These are phyloP conservation scores for Leptura quadrifasciata DNA, from an alignment of 2,888 invertebrate species.

Conservation along the genomic window DNA sequence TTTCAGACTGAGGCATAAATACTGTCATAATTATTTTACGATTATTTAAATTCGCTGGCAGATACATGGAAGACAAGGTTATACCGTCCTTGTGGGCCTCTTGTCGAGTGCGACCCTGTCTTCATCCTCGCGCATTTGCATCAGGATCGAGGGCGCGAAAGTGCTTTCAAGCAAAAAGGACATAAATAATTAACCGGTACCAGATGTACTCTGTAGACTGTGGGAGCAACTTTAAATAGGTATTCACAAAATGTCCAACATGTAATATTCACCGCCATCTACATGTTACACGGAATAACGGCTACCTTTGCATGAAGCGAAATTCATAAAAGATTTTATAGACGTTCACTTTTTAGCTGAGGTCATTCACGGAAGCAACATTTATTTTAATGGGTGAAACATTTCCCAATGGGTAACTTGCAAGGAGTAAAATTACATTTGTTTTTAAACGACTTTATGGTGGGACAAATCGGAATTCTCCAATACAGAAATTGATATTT, in stretches of 20 bases:
- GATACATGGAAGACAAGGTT: too few species aligned
- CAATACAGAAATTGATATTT: too few species aligned
- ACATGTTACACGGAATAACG: conserved; percentile 39
- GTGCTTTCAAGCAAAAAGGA: conserved; percentile 49
- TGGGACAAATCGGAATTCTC: not conserved
- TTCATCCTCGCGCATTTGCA: conserved; percentile 42
- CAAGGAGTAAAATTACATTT: not conserved
- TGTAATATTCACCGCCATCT: conserved; percentile 52
- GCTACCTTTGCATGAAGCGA: conserved; percentile 40
- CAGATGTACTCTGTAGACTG: conserved; percentile 49
- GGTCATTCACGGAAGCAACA: not conserved
- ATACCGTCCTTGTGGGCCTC: not conserved
- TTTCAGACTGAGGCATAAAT: too few species aligned
- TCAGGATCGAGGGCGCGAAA: conserved; percentile 41
- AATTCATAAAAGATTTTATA: conserved; percentile 27
- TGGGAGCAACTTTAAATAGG: conserved; percentile 46
- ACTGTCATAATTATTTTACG: too few species aligned
- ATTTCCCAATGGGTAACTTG: not conserved
- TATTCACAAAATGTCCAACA: conserved; percentile 50
- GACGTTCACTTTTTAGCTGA: conserved; percentile 6
- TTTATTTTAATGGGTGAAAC: not conserved
- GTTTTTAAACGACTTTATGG: not conserved
- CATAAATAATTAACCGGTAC: conserved; percentile 54
- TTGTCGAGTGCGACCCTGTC: conserved; percentile 19
- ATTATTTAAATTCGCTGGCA: too few species aligned